Base-by-base conservation (phyloP, 1,140 invertebrate species). In the Cecropterus lyciades region DNA sequence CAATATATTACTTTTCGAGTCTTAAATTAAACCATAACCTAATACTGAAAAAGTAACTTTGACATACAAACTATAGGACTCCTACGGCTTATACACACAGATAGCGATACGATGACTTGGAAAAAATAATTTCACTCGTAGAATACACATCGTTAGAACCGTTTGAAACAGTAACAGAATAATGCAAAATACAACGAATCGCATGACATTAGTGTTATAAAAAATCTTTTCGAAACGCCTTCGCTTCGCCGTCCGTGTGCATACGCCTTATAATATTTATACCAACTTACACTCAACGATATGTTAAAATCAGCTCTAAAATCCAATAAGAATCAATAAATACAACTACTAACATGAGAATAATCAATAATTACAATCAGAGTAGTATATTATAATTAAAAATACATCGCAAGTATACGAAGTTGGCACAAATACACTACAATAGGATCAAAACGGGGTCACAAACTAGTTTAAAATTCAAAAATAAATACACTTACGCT, bases 391-490 rank as follows among this genome's bases (percentile, higher is more conserved):
- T 69, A 65, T 72, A 75, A 62, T 42, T 65, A 65, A 69, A 67
- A 40, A 51, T 33, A 66, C 52, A 67, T 59, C 37, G 55, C 67
- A 70, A 65, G 64, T 52, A 68, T 55, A 56, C 60, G 42, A 80
- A 85, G 83, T 90, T 90, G 87, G 87, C 87, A 90, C 87, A 84
- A 79, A 85, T 78, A 80, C 73, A 80, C 69, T 75, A 79, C 67
- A 66, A 77, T 52, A 63, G 51, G 62, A 76, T 57, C 55, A 64
- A 73, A 80, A 82, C 77, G 77, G 73, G 75, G 62, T 77, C 81
- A 77, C 87, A 81, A 77, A 30, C 27, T 7, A 5, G 49, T 63
- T 33, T 52, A 43, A 60, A 69, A 56, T 52, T 64, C 27, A 9
- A 64, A 84, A 87, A 85, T 78, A 85, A 87, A 87, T 84, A 87